Base-by-base conservation (phyloP, 2,797 vertebrate genomes). In the Thalassophryne amazonica region DNA sequence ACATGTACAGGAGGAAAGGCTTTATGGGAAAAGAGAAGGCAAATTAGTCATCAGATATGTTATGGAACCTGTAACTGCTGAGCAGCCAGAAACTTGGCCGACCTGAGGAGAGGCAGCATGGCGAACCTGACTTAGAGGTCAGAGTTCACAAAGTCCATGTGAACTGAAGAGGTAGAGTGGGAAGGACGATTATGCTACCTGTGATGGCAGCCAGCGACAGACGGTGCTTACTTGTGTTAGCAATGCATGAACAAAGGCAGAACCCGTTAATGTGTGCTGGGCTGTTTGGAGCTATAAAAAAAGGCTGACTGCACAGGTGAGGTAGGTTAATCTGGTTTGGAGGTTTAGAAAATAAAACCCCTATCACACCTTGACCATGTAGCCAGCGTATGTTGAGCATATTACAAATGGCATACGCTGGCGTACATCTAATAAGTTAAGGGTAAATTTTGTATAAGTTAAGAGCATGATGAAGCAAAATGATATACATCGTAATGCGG, bases 121-220 rank as follows among this genome's bases (percentile, higher is more conserved):
- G 61, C 17, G n/a, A 16, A 10, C 8, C 16, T 29, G 4, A 13
- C 35, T 22, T 15, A 47, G 58, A 66, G 48, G 50, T 43, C 48
- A 50, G 34, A 35, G 35, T 43, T 17, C 31, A 15, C 20, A 16
- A 29, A 28, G 54, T 53, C 27, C 14, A 17, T 45, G 24, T 47
- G 31, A 67, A 70, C 50, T 68, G 32, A 75, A 53, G 85, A 88
- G 85, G 78, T 85, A 87, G 83, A 67, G 60, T 13, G 21, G 14
- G 38, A 54, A 11, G 23, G 52, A 56, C 27, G 11, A n/a, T n/a
- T n/a, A n/a, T n/a, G n/a, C n/a, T n/a, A n/a, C n/a, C n/a, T n/a
- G n/a, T n/a, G n/a, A n/a, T n/a, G 56, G 46, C 43, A 42, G 40
- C 5, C 22, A 59, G 35, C 53, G 62, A 21, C 10, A 42, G 8